Base-by-base conservation (phyloP, 2,113 vertebrate genomes). In the Xiphophorus couchianus region DNA sequence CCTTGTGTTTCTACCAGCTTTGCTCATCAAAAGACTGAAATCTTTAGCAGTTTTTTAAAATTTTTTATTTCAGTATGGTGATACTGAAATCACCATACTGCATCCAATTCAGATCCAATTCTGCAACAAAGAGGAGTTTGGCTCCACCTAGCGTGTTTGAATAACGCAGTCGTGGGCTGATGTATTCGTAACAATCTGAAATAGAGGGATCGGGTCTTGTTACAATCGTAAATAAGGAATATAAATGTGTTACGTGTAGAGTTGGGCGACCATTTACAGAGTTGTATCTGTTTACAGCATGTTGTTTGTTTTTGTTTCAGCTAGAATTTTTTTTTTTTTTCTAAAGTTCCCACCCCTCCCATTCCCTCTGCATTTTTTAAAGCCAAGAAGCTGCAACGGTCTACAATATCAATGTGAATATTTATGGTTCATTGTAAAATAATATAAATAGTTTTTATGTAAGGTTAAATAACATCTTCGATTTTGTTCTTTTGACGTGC, bases 101-200 rank as follows among this genome's bases (percentile, higher is more conserved):
- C 3, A 30, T 30, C 30, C 30, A 4, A 30, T 30, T 30, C 30
- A 30, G 30, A 3, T 30, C 30, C 30, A 30, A 30, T n/a, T 60
- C 54, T 25, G 11, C 17, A 22, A 19, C n/a, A 54, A 33, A 64
- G 60, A 79, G 19, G 70, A 66, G 69, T 84, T 66, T 89, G 82
- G 66, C 83, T 86, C 85, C 85, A 29, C 17, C 67, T 51, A 51
- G 67, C 28, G 67, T 5, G 19, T 11, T 22, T 51, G 0, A 68
- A 68, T 48, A 11, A 22, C 51, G 31, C n/a, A 6, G 29, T 27
- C 25, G 7, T n/a, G 4, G 27, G 17, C 82, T 42, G 37, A 68
- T 58, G 30, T 33, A 3, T 87, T 87, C 31, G 39, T 0, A 2
- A 62, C 9, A 65, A 75, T 76, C 1, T 29, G 68, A 76, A 72